A percentile compares a stretch with the other conserved stretches of the same genome.
Evolutionary conservation across 2,113 vertebrate species (phyloP).

Genomic region (Ictalurus punctatus): DNA sequence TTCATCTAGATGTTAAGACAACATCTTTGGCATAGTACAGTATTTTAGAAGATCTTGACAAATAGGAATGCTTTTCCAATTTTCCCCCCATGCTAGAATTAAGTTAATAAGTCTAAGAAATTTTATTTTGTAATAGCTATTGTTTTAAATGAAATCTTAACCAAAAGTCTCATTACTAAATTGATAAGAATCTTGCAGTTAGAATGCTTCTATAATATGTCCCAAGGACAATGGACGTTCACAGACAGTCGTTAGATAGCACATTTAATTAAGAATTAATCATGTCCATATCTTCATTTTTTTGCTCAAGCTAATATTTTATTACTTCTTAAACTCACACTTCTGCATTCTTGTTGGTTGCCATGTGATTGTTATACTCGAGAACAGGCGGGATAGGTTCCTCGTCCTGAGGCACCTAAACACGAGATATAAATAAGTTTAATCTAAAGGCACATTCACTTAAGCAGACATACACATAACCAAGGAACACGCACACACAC

Average conservation of each 20-base stretch:
- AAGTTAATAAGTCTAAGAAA: background rate
- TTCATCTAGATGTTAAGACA: background rate
- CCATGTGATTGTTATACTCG: conserved; percentile 75
- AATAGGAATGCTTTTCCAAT: background rate
- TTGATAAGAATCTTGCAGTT: background rate
- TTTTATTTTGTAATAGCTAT: background rate
- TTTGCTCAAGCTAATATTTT: background rate
- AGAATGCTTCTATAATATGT: background rate
- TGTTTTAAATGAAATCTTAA: background rate
- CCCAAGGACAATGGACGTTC: background rate
- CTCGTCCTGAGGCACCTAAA: conserved; percentile 82
- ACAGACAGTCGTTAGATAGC: background rate
- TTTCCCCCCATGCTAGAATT: background rate
- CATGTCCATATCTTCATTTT: background rate
- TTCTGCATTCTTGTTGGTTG: conserved; percentile 56
- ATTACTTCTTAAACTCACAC: conserved; percentile 27
- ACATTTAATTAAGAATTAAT: background rate
- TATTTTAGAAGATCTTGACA: background rate
- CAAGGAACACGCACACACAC: background rate
- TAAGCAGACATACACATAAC: background rate
- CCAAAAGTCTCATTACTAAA: background rate
- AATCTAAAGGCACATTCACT: background rate
- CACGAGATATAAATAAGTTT: background rate
- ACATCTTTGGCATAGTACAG: background rate
- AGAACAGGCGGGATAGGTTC: conserved; percentile 54